Evolutionary conservation across 2,113 vertebrate species (phyloP).

Genomic region (Tympanuchus pallidicinctus): DNA sequence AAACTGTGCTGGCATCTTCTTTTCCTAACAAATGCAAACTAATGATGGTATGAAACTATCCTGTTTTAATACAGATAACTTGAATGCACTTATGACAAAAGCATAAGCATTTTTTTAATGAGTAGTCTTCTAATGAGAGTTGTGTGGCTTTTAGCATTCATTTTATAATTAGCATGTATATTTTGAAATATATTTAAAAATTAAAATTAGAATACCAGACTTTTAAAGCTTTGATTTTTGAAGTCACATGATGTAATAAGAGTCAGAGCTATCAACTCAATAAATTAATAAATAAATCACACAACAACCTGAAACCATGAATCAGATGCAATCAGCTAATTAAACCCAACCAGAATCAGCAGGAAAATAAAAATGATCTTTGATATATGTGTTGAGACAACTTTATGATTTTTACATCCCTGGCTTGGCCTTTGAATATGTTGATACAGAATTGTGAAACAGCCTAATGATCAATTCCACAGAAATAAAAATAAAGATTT

Average conservation of each 20-base stretch:
- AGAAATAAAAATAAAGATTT: background rate
- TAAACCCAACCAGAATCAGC: background rate
- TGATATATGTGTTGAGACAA: background rate
- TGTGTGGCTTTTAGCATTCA: background rate
- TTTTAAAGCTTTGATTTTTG: background rate
- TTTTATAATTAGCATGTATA: background rate
- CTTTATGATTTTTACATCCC: background rate
- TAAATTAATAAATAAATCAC: background rate
- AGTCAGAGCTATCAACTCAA: background rate
- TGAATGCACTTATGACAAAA: background rate
- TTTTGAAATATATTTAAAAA: background rate
- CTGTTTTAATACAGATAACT: background rate
- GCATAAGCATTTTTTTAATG: background rate
- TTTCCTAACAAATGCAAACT: background rate
- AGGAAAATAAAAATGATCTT: background rate
- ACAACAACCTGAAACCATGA: background rate
- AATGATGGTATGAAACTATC: background rate
- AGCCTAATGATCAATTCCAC: background rate
- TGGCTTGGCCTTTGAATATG: background rate
- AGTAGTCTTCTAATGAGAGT: background rate
- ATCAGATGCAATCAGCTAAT: background rate
- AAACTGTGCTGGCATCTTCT: background rate
- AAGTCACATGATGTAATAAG: background rate
- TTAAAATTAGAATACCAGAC: fast-evolving
- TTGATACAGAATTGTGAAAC: background rate